Evolutionary conservation across 2,888 invertebrate species (phyloP).

Genomic region (Hymenopus coronatus): DNA sequence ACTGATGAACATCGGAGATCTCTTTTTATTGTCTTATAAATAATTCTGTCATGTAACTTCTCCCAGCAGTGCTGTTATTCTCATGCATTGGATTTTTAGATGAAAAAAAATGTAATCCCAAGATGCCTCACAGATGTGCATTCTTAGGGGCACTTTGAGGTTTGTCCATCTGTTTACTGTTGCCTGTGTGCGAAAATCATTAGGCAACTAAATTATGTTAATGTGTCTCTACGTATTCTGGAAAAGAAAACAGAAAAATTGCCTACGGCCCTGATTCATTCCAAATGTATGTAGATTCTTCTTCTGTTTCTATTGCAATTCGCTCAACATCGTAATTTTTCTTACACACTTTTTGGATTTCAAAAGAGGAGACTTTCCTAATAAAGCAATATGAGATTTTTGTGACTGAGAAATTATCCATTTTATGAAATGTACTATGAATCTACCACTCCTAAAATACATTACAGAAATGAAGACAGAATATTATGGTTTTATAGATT

Average conservation of each 20-base stretch:
- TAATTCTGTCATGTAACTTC: slow-evolving; percentile 4
- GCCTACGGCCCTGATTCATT: slow-evolving; percentile 33
- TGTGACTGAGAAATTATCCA: slow-evolving; percentile 28
- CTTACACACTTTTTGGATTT: slow-evolving; percentile 29
- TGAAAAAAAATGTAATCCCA: not conserved
- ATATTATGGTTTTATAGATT: not conserved
- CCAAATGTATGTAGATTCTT: slow-evolving; percentile 31
- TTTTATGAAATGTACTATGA: slow-evolving; percentile 25
- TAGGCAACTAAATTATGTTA: slow-evolving; percentile 3
- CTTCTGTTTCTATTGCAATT: slow-evolving; percentile 29
- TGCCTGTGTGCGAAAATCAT: not conserved
- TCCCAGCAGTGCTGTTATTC: not conserved
- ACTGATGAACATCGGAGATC: slow-evolving; percentile 17
- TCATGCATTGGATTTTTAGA: not conserved
- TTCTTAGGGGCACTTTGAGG: not conserved
- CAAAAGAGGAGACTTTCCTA: slow-evolving; percentile 30
- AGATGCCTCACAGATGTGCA: not conserved
- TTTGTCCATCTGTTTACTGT: slow-evolving; percentile 23
- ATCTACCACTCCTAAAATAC: slow-evolving; percentile 18
- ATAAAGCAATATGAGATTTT: slow-evolving; percentile 33
- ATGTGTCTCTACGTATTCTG: slow-evolving; percentile 7
- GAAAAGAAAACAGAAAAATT: not conserved
- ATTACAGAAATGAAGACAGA: slow-evolving; percentile 16
- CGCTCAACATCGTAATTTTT: slow-evolving; percentile 31
- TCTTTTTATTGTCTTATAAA: slow-evolving; percentile 14